Percentiles rank a stretch among this genome's conserved stretches.
These are phyloP conservation scores for Parelbella ahira DNA, from an alignment of 2,888 invertebrate species.

Conservation along the genomic window DNA sequence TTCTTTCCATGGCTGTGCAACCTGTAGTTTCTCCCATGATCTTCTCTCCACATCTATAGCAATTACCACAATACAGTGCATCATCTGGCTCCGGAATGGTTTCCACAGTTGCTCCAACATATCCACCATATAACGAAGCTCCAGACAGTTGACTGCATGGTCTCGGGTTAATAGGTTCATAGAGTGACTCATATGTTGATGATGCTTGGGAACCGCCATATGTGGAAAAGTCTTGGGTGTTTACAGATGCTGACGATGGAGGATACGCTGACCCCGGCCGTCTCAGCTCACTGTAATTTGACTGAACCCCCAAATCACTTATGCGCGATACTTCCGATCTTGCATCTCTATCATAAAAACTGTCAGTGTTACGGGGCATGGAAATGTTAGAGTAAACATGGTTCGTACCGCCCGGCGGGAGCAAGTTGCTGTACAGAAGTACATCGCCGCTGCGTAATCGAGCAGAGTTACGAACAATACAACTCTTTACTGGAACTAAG, in stretches of 20 bases:
- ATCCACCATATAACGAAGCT: constrained; percentile 81
- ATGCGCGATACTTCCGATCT: constrained; percentile 72
- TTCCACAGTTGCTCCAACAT: constrained; percentile 87
- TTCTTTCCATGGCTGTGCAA: constrained; percentile 98
- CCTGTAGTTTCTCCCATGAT: constrained; percentile 97
- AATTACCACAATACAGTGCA: constrained; percentile 90
- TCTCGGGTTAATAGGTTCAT: constrained; percentile 83
- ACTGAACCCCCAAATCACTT: constrained; percentile 77
- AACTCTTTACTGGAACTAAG: constrained; percentile 75
- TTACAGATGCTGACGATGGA: constrained; percentile 71
- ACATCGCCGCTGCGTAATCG: constrained; percentile 67
- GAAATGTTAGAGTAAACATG: constrained; percentile 73
- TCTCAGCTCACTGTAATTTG: constrained; percentile 82
- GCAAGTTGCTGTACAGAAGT: constrained; percentile 66
- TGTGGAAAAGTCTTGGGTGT: constrained; percentile 78
- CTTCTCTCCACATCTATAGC: constrained; percentile 94
- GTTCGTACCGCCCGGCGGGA: constrained; percentile 73
- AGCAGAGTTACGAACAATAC: constrained; percentile 67
- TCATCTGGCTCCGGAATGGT: constrained; percentile 87
- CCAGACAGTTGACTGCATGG: constrained; percentile 82
- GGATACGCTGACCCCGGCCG: constrained; percentile 81
- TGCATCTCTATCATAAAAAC: constrained; percentile 66
- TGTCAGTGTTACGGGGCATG: constrained; percentile 76
- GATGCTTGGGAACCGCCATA: constrained; percentile 82
- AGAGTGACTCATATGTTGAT: constrained; percentile 83